A percentile compares a stretch with the other conserved stretches of the same genome.
Conservation (phyloP, 2,888 invertebrate genomes). For the Dermolepida albohirtum region DNA sequence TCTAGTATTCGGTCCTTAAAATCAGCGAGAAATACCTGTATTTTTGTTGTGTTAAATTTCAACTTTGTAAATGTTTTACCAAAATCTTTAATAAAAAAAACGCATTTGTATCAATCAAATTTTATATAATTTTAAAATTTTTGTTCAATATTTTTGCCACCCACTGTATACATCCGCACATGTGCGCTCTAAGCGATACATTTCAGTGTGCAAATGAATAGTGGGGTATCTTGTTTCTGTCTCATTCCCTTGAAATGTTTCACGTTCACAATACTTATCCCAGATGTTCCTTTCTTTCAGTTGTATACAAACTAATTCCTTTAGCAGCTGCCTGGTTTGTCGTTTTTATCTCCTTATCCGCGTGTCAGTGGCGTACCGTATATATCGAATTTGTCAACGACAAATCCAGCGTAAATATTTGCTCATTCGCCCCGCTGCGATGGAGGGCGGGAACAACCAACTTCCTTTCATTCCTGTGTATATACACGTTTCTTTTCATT, state of each 20-base stretch:
- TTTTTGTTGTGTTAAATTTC: too few relatives aligned
- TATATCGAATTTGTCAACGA: conserved; percentile 28
- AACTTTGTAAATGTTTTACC: too few relatives aligned
- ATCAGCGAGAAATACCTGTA: too few relatives aligned
- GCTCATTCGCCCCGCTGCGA: neutral
- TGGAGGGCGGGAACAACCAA: neutral
- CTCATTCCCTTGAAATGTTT: conserved; percentile 18
- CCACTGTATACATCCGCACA: too few relatives aligned
- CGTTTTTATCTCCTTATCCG: neutral
- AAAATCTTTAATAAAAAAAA: too few relatives aligned
- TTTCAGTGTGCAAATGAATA: too few relatives aligned
- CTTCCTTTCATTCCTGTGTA: neutral
- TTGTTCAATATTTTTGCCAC: too few relatives aligned
- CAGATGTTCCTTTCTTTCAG: conserved; percentile 45
- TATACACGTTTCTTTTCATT: neutral
- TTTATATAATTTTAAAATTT: too few relatives aligned
- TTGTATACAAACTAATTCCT: conserved; percentile 43
- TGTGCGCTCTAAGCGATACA: too few relatives aligned
- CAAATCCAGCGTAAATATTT: conserved; percentile 15
- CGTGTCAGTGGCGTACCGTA: conserved; percentile 29
- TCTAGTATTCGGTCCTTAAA: too few relatives aligned
- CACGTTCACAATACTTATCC: conserved; percentile 40
- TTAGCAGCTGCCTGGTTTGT: conserved; percentile 42
- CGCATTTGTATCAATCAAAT: too few relatives aligned
- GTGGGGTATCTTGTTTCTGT: too few relatives aligned